Evolutionary conservation across 2,113 vertebrate species (phyloP), one percentile per base, ranked within the genome.

Genomic region (Progne subis): DNA sequence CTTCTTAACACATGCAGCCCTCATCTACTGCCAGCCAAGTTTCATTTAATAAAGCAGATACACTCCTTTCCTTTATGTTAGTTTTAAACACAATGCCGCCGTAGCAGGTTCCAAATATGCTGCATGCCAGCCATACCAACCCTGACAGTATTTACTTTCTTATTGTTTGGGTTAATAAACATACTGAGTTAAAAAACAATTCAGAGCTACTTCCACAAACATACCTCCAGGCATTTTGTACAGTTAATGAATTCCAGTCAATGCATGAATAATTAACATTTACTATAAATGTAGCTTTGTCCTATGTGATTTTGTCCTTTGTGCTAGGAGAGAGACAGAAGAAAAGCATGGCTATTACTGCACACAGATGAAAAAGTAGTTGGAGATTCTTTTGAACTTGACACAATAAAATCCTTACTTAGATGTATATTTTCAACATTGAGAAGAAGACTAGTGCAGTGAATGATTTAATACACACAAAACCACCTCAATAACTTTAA

Each of bases 221-320:
- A 44, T 10, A 55, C 17, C 72, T 95, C 41, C 50, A 92, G 77
- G 83, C 53, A 56, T 77, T 88, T 75, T 57, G 44, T 78, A 47
- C 71, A 55, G 31, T 65, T 88, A 88, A 88, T 75, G 68, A 94
- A 93, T 86, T 94, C 65, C 77, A 94, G 77, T 90, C 84, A 90
- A 86, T 49, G 59, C 31, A 67, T 67, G 86, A 94, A 94, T 53
- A 91, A 76, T 88, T 94, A 92, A 67, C 46, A 69, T 88, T 78
- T 93, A 71, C 57, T 43, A 46, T 88, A 74, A 88, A 74, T 50
- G 68, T 14, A 79, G 52, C 52, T 90, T 81, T 81, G 37, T 76
- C 57, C 46, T 83, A 84, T 49, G 64, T 5, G 10, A 82, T 85
- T 89, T 87, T 74, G 64, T 70, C 52, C 47, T 86, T 78, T 86